A percentile compares a stretch with the other conserved stretches of the same genome.
These are phyloP conservation scores for Phylloscopus trochilus DNA, from an alignment of 2,113 vertebrate species.

Conservation along the genomic window DNA sequence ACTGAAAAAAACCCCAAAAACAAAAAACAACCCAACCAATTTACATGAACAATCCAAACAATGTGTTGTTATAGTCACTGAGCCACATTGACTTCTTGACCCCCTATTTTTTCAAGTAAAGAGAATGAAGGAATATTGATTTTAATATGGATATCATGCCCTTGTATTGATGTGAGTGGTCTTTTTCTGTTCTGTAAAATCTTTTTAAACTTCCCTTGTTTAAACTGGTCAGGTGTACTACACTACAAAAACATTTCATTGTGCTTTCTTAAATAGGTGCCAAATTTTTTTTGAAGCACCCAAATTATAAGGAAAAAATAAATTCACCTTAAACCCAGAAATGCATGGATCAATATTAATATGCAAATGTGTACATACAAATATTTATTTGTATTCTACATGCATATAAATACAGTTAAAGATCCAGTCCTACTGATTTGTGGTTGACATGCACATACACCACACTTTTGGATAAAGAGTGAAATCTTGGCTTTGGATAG, in stretches of 20 bases:
- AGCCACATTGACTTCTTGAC: neutral
- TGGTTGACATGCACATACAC: neutral
- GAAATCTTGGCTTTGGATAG: neutral
- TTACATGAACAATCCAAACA: neutral
- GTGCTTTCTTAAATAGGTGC: neutral
- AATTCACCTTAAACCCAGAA: neutral
- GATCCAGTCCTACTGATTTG: neutral
- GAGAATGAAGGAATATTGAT: neutral
- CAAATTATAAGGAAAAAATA: neutral
- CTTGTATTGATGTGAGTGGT: neutral
- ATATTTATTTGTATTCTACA: neutral
- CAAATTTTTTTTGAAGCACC: neutral
- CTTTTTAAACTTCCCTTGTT: neutral
- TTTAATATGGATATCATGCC: neutral
- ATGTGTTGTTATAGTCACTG: neutral
- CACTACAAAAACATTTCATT: neutral
- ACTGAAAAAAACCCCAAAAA: neutral
- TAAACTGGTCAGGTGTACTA: neutral
- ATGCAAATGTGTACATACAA: neutral
- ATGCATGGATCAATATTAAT: fast-evolving
- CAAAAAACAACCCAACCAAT: neutral
- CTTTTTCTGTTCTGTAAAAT: neutral
- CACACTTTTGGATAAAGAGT: neutral
- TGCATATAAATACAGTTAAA: neutral
- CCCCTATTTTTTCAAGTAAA: neutral